These are phyloP conservation scores for Helogale parvula DNA, from an alignment of 2,113 vertebrate species.

Conservation along the genomic window DNA sequence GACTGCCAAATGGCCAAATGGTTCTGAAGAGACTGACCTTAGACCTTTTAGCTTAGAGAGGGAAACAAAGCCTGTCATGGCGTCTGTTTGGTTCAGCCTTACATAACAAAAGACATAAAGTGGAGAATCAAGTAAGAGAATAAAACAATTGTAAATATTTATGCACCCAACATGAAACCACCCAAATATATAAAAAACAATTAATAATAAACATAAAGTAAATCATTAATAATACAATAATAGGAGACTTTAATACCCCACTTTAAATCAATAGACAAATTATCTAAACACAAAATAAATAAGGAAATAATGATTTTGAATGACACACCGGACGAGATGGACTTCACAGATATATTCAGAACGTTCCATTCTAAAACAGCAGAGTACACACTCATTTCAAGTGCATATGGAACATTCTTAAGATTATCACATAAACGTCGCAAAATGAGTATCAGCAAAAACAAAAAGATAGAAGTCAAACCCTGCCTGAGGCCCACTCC, in stretches of 20 bases:
- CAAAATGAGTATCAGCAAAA: neutral
- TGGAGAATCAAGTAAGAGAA: neutral
- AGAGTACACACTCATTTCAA: neutral
- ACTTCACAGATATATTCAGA: neutral
- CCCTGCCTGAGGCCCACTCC: too few species aligned
- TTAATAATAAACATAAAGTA: neutral
- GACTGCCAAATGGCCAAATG: too few species aligned
- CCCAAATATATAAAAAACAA: neutral
- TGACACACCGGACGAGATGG: neutral
- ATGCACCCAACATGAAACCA: neutral
- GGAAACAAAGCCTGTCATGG: too few species aligned
- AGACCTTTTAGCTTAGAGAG: too few species aligned
- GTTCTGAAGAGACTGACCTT: too few species aligned
- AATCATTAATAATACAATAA: neutral
- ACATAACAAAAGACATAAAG: neutral
- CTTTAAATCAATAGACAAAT: neutral
- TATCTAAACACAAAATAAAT: neutral
- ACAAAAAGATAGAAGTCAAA: neutral
- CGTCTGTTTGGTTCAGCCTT: too few species aligned
- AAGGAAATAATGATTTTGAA: neutral
- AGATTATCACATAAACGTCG: neutral
- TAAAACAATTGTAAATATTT: neutral
- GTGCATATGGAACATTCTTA: neutral
- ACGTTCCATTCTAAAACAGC: neutral
- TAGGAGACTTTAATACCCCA: neutral